Evolutionary conservation across 1,140 invertebrate genomes (phyloP), one percentile per base, ranked within the genome.

Genomic region (Manduca sexta): DNA sequence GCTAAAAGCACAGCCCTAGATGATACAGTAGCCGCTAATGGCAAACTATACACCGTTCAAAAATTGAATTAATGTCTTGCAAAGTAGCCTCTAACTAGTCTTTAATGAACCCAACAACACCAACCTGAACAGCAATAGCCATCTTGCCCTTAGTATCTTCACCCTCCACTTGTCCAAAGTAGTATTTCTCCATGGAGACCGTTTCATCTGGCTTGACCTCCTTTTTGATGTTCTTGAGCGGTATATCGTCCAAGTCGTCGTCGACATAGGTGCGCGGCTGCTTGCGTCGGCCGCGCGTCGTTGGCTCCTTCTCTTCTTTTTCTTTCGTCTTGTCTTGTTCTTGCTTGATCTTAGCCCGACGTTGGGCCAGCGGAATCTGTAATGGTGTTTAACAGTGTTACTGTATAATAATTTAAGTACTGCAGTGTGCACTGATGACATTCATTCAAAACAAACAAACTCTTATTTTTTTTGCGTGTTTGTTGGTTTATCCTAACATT

Each of bases 151-250:
- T n/a, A 0, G 52, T 40, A 0, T 48, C 54, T 3, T 74, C 59
- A 0, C 82, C 81, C 4, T 75, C 78, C 2, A 87, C 69, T 43
- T 88, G 88, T 11, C 89, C 90, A 59, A 90, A 91, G 70, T 91
- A 91, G 60, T 88, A 90, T 34, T 86, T 76, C 60, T 91, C 90
- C 47, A 85, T 66, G 1, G 82, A 81, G 3, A 83, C 79, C 0
- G 74, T 83, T 38, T 82, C 73, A 18, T 85, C 79, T 0, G 73
- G 76, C 17, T 73, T 74, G 7, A 69, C 56, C 37, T 86, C 86
- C 57, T 86, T 86, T 60, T 86, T 87, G 46, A 87, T 87, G 44
- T 52, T 71, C 60, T 85, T 84, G 2, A 84, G 68, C n/a, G 81
- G 81, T 1, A 84, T 51, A 18, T 83, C 81, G 30, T 84, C 81